These are phyloP conservation scores for Jacana jacana DNA, from an alignment of 2,113 vertebrate species.

Conservation along the genomic window DNA sequence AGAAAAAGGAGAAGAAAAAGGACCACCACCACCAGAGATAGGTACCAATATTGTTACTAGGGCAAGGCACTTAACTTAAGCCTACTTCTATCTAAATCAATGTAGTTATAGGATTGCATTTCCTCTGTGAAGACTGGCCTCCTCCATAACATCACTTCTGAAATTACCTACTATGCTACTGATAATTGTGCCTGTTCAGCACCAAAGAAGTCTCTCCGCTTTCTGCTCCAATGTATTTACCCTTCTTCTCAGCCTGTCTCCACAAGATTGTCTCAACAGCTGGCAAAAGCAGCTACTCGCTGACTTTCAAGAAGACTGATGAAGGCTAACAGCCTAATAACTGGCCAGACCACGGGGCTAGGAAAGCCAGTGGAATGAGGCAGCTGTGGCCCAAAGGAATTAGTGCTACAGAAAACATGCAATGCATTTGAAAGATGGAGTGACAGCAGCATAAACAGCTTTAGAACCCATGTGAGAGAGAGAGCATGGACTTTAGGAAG, in stretches of 20 bases:
- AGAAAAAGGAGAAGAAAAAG: neutral
- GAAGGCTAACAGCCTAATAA: neutral
- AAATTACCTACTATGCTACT: neutral
- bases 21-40: neutral
- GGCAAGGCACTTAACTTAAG: neutral
- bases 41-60: neutral
- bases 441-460: neutral
- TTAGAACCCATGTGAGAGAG: neutral
- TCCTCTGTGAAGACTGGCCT: neutral
- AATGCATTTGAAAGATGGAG: neutral
- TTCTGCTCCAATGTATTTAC: neutral
- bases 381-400: neutral
- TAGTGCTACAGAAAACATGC: neutral
- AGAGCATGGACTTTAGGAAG: neutral
- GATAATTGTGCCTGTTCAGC: neutral
- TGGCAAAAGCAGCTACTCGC: neutral
- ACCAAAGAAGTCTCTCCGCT: neutral
- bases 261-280: neutral
- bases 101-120: neutral
- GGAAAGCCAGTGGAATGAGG: neutral
- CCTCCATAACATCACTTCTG: neutral
- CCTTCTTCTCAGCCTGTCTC: neutral
- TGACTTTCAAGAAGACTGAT: neutral
- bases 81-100: neutral
- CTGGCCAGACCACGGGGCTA: neutral